These are phyloP conservation scores for Chaetops frenatus DNA, from an alignment of 2,113 vertebrate genomes.

Conservation along the genomic window DNA sequence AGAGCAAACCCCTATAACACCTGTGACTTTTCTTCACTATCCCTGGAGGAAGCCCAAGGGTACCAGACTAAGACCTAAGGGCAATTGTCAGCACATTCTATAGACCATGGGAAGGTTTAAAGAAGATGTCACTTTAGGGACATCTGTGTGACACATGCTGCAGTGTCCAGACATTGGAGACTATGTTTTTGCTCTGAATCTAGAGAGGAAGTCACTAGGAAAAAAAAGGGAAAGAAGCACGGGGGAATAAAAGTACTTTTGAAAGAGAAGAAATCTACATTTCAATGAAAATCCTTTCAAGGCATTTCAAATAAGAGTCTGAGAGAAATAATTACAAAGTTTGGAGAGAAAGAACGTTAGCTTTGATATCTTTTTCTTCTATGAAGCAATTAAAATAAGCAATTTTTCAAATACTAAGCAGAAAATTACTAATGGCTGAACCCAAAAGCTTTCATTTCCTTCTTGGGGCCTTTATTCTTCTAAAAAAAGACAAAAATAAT, in stretches of 20 bases:
- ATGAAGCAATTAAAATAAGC: constrained; percentile 67
- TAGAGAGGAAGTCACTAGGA: constrained; percentile 24
- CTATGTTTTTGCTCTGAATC: constrained; percentile 1
- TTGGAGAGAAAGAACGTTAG: constrained; percentile 67
- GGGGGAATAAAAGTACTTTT: constrained; percentile 52
- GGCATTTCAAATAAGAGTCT: constrained; percentile 65
- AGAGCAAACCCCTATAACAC: background rate
- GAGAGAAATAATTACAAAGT: constrained; percentile 71
- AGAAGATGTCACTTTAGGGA: background rate
- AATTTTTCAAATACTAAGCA: constrained; percentile 69
- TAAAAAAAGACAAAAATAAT: constrained; percentile 61
- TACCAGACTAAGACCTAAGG: background rate
- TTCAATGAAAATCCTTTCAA: constrained; percentile 68
- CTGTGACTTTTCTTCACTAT: background rate
- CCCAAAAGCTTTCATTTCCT: constrained; percentile 66
- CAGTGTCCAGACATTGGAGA: constrained; percentile 19
- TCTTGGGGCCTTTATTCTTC: constrained; percentile 62
- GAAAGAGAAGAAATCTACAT: constrained; percentile 61
- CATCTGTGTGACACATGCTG: background rate
- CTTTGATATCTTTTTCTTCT: constrained; percentile 73
- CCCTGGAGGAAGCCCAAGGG: background rate
- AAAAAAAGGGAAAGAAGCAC: background rate
- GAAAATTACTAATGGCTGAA: constrained; percentile 67
- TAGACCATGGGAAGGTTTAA: background rate
- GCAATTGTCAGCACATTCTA: background rate